Conservation (phyloP, 2,888 invertebrate genomes). For the Agonum fuliginosum region DNA sequence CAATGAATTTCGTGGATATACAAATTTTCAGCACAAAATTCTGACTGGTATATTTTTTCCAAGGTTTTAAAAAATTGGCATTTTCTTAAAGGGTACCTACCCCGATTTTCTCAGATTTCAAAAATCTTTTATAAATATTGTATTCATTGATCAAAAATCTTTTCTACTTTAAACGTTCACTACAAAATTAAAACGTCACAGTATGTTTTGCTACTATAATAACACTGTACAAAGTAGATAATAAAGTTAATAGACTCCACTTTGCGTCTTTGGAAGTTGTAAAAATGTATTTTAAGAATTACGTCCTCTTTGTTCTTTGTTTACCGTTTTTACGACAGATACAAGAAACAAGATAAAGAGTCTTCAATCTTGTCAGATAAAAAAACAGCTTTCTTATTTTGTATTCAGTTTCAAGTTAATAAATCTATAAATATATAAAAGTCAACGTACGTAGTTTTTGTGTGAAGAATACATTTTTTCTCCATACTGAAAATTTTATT, state of each 20-base stretch:
- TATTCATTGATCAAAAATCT: too few species aligned
- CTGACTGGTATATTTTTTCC: too few species aligned
- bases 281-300: background rate
- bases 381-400: background rate
- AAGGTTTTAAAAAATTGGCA: too few species aligned
- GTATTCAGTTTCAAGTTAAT: constrained; percentile 4
- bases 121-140: too few species aligned
- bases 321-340: background rate
- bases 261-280: background rate
- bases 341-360: background rate
- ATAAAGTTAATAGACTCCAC: background rate
- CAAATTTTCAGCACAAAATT: too few species aligned
- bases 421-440: constrained; percentile 23
- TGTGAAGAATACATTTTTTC: background rate
- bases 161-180: too few species aligned
- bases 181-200: too few species aligned
- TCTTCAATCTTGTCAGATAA: constrained; percentile 14
- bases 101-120: too few species aligned
- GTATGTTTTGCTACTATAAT: too few species aligned
- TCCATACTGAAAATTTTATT: constrained; percentile 1
- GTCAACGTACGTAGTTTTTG: background rate
- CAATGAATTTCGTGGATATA: too few species aligned
- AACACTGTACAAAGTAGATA: too few species aligned
- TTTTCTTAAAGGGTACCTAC: too few species aligned
- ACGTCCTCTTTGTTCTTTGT: background rate